Percentiles rank a stretch among this genome's conserved stretches.
These are phyloP conservation scores for Discoglossus pictus DNA, from an alignment of 2,797 vertebrate species.

Conservation along the genomic window DNA sequence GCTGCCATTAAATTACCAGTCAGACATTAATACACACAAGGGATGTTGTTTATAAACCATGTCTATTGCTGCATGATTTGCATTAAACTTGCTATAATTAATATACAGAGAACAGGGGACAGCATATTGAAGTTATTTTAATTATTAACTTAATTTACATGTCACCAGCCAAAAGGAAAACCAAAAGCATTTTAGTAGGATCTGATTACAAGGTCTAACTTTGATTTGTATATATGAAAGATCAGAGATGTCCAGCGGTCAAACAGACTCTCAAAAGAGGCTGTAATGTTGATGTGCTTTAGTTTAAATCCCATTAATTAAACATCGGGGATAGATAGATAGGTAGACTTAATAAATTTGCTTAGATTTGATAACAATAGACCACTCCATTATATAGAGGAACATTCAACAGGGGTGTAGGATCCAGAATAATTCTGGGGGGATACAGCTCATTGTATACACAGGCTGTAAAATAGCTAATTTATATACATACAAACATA, in stretches of 20 bases:
- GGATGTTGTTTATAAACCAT: conserved; percentile 60
- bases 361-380: too few species aligned
- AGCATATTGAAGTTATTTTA: conserved; percentile 52
- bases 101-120: conserved; percentile 57
- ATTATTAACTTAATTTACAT: conserved; percentile 49
- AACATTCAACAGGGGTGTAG: too few species aligned
- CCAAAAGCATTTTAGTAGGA: conserved; percentile 12
- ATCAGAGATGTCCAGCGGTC: conserved; percentile 5
- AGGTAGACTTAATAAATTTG: too few species aligned
- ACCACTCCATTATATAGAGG: too few species aligned
- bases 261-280: neutral
- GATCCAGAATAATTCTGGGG: too few species aligned
- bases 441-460: too few species aligned
- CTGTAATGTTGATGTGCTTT: neutral
- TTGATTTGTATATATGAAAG: conserved; percentile 11
- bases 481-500: too few species aligned
- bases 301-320: too few species aligned
- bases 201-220: conserved; percentile 12
- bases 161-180: conserved; percentile 22
- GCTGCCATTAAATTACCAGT: conserved; percentile 75
- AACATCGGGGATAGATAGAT: too few species aligned
- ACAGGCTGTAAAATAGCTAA: too few species aligned
- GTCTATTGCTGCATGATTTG: conserved; percentile 59
- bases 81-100: conserved; percentile 52
- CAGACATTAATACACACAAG: conserved; percentile 73